phyloP scores from a whole-genome alignment of 2,113 vertebrate species.

The Andinoacara biseriatus region DNA sequence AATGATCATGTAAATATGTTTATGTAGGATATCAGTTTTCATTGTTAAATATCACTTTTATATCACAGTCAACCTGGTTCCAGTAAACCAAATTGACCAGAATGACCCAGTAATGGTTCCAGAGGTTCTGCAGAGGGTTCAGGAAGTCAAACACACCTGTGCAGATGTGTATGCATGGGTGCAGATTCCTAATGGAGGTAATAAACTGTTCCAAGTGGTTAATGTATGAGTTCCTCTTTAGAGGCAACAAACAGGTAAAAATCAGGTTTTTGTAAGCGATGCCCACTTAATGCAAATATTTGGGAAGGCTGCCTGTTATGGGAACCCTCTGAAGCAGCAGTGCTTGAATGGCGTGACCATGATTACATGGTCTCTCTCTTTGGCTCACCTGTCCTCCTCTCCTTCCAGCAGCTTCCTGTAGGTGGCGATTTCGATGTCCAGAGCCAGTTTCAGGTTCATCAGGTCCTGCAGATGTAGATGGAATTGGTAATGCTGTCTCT shows the following conservation, averaged over 20 bases:
- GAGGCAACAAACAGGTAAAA: background rate
- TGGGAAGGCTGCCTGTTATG: accelerated
- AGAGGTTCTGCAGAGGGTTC: accelerated
- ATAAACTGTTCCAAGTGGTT: background rate
- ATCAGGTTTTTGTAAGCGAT: background rate
- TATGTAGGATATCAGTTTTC: background rate
- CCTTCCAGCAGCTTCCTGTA: conserved; percentile 97
- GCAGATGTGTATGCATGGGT: background rate
- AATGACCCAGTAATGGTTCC: background rate
- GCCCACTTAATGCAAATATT: too few species aligned
- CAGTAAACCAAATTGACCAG: background rate
- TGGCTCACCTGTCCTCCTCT: conserved; percentile 86
- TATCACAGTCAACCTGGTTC: accelerated
- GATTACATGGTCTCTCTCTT: background rate
- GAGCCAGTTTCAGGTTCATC: conserved; percentile 89
- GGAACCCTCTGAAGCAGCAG: background rate
- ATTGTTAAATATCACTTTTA: background rate
- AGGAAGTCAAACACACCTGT: background rate
- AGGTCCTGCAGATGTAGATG: conserved; percentile 77
- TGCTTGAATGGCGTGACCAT: background rate
- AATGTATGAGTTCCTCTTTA: background rate
- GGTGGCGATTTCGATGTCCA: conserved; percentile 96
- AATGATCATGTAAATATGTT: background rate
- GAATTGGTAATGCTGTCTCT: background rate
- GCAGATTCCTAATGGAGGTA: too few species aligned